A percentile compares a stretch with the other conserved stretches of the same genome.
phyloP scores from a whole-genome alignment of 2,113 vertebrate genomes.

The Psittacus erithacus region DNA sequence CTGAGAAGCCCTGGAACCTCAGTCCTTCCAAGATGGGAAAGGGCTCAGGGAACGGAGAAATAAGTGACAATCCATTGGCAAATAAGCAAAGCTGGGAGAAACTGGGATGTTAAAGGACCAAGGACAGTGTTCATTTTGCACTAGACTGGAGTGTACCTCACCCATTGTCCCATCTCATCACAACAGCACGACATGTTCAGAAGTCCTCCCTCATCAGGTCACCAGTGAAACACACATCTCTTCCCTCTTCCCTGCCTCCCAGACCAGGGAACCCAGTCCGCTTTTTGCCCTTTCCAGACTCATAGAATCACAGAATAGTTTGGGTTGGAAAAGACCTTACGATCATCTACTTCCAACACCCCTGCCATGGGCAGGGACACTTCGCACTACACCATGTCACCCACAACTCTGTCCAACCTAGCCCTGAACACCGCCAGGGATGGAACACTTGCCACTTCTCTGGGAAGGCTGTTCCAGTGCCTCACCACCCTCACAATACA shows the following conservation, averaged over 20 bases:
- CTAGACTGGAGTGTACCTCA: background rate
- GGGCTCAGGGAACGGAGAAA: background rate
- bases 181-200: background rate
- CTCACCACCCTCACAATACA: background rate
- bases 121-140: background rate
- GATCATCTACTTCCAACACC: background rate
- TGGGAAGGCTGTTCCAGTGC: background rate
- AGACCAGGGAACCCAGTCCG: background rate
- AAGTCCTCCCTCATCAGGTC: background rate
- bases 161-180: background rate
- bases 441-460: background rate
- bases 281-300: background rate
- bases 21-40: background rate
- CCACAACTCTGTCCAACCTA: background rate
- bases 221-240: fast-evolving
- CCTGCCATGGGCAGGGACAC: background rate
- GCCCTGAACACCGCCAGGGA: too few relatives aligned
- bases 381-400: background rate
- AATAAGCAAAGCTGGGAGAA: background rate
- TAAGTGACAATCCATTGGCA: background rate
- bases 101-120: background rate
- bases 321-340: background rate
- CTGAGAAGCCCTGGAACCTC: background rate
- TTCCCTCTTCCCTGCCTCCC: background rate
- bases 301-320: background rate